These are phyloP conservation scores for Atherinosoma microstoma DNA, from an alignment of 2,797 vertebrate species.

Conservation along the genomic window DNA sequence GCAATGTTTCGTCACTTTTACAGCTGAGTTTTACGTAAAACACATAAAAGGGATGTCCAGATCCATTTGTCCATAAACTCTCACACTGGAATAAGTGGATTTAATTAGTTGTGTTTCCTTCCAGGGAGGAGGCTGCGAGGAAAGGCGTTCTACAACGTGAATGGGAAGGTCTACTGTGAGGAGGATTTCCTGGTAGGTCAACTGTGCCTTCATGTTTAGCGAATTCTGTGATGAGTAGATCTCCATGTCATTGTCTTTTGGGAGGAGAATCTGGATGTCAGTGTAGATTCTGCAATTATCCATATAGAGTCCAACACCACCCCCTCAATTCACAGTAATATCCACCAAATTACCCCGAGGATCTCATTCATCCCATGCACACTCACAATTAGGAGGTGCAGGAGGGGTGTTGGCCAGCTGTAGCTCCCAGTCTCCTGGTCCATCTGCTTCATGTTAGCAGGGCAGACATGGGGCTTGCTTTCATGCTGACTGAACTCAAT, in stretches of 20 bases:
- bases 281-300: slow-evolving; percentile 58
- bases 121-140: slow-evolving; percentile 95
- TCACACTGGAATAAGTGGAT: too few relatives aligned
- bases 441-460: slow-evolving; percentile 68
- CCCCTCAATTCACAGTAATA: slow-evolving; percentile 69
- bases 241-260: not conserved
- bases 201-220: not conserved
- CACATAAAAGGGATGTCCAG: not conserved
- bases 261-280: slow-evolving; percentile 34
- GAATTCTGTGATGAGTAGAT: slow-evolving; percentile 1
- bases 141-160: slow-evolving; percentile 98
- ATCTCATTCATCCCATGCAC: slow-evolving; percentile 61
- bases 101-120: not conserved
- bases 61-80: not conserved
- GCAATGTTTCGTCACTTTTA: too few relatives aligned
- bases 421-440: slow-evolving; percentile 44
- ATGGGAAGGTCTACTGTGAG: slow-evolving; percentile 97
- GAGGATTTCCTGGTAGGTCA: slow-evolving; percentile 97
- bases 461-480: slow-evolving; percentile 9
- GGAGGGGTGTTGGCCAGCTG: slow-evolving; percentile 56
- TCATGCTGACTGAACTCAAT: slow-evolving; percentile 2
- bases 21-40: not conserved
- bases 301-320: slow-evolving; percentile 63
- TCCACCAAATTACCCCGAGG: slow-evolving; percentile 63
- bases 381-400: slow-evolving; percentile 52